phyloP scores from a whole-genome alignment of 2,888 invertebrate species.

The Ethmia dodecea region DNA sequence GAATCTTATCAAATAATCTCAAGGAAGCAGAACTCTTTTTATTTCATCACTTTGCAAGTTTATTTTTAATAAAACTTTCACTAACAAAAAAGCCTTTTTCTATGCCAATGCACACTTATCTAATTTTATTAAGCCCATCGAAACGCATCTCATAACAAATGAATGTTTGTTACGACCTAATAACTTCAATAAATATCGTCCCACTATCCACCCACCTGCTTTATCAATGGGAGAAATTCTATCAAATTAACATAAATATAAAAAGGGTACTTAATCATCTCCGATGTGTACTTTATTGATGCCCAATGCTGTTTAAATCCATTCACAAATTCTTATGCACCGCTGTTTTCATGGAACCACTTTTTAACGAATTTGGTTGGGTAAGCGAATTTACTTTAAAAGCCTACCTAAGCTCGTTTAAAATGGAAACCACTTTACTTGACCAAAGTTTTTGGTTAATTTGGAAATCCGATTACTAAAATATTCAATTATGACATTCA shows the following conservation, averaged over 20 bases:
- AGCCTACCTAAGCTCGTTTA: no score
- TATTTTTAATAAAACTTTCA: neutral
- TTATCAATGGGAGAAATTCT: slow-evolving; percentile 13
- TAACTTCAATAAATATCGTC: slow-evolving; percentile 32
- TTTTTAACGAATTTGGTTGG: no score
- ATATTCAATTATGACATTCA: no score
- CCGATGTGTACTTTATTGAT: no score
- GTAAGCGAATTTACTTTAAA: no score
- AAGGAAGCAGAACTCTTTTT: neutral
- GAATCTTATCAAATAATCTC: neutral
- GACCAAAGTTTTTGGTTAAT: no score
- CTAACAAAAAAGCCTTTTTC: neutral
- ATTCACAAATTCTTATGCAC: no score
- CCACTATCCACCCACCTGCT: slow-evolving; percentile 35
- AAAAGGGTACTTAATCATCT: slow-evolving; percentile 9
- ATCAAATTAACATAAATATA: slow-evolving; percentile 18
- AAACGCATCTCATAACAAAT: slow-evolving; percentile 24
- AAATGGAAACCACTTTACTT: no score
- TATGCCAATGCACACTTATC: neutral
- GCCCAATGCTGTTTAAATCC: no score
- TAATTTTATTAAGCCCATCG: slow-evolving; percentile 1
- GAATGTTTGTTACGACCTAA: slow-evolving; percentile 21
- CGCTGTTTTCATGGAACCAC: no score
- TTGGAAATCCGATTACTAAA: no score
- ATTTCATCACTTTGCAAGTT: neutral